Conservation (phyloP, 2,797 vertebrate genomes). For the Anabas testudineus region DNA sequence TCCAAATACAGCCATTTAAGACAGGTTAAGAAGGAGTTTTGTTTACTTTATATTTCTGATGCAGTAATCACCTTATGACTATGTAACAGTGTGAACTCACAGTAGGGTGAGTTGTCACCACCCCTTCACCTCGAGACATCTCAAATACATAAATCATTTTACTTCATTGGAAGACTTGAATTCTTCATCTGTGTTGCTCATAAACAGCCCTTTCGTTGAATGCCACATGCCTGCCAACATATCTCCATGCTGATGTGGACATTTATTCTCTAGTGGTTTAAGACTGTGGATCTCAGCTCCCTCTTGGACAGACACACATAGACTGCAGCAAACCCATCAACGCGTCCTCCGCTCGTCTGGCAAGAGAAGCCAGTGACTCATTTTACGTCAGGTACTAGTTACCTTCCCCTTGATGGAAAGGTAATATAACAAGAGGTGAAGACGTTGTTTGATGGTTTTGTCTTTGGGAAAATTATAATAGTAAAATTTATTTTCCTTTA, state of each 20-base stretch:
- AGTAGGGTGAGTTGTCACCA: neutral
- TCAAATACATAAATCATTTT: neutral
- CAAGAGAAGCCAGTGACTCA: conserved; percentile 35
- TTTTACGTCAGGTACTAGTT: neutral
- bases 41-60: neutral
- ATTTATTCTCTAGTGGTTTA: conserved; percentile 17
- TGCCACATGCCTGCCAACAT: too few species aligned
- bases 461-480: too few species aligned
- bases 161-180: neutral
- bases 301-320: conserved; percentile 20
- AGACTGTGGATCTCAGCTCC: conserved; percentile 26
- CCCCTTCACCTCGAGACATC: conserved; percentile 4
- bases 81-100: neutral
- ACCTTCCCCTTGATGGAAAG: neutral
- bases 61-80: neutral
- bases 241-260: conserved; percentile 17
- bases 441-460: too few species aligned
- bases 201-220: too few species aligned
- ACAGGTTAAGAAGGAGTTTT: neutral
- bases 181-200: conserved; percentile 13
- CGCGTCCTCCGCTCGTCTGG: conserved; percentile 11
- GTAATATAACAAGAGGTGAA: too few species aligned
- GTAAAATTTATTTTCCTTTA: too few species aligned
- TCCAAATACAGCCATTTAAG: neutral
- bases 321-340: conserved; percentile 30